phyloP scores from a whole-genome alignment of 2,113 vertebrate genomes.

The Neotragus moschatus region DNA sequence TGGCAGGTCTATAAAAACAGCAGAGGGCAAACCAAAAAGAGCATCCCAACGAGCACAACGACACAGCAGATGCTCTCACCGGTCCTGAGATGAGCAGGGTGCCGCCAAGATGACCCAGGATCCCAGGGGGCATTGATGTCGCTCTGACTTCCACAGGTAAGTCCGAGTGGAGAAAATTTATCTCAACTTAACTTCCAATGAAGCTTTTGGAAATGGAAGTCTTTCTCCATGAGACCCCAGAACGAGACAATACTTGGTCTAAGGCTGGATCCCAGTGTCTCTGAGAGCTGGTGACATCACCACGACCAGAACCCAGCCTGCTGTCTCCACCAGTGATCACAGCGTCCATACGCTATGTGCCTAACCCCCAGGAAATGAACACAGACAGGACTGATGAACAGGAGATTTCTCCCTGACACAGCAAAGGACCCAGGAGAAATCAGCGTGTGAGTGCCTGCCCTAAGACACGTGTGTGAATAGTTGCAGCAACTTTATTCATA shows the following conservation, averaged over 20 bases:
- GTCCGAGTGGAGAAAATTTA: background rate
- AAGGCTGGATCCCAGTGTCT: background rate
- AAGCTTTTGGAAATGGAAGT: background rate
- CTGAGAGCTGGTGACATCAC: background rate
- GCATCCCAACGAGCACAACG: rapidly evolving
- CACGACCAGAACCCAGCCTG: background rate
- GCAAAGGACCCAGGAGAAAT: background rate
- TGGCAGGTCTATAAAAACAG: background rate
- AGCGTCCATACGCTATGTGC: rapidly evolving
- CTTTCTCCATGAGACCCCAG: background rate
- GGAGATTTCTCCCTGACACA: background rate
- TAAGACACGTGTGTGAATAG: background rate
- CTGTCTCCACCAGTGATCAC: background rate
- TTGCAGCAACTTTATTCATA: background rate
- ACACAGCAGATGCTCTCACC: rapidly evolving
- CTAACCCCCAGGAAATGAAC: background rate
- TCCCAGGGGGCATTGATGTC: background rate
- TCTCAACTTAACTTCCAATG: background rate
- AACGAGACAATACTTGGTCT: background rate
- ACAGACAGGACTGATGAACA: background rate
- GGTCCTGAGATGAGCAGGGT: background rate
- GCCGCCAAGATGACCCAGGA: too few species aligned
- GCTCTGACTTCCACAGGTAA: background rate
- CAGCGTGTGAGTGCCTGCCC: rapidly evolving
- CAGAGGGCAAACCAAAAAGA: background rate